phyloP scores from a whole-genome alignment of 2,888 invertebrate species.

The Bruchidius siliquastri region DNA sequence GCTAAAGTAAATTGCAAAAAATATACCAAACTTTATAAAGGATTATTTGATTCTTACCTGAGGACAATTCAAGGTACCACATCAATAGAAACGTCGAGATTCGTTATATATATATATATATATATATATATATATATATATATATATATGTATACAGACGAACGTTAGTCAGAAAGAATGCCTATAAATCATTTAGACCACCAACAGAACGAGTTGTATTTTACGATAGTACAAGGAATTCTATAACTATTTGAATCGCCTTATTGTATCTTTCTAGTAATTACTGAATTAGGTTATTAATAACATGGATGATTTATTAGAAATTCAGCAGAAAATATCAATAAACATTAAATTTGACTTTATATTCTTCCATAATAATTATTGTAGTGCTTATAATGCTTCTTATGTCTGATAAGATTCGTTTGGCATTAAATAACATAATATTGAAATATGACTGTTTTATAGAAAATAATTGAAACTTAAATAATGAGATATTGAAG shows the following conservation, averaged over 20 bases:
- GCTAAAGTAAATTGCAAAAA: no score
- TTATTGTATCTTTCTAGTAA: neutral
- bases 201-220: neutral
- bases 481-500: no score
- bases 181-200: neutral
- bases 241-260: neutral
- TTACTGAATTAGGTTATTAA: neutral
- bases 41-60: no score
- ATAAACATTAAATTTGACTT: neutral
- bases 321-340: neutral
- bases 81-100: no score
- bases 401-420: no score
- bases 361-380: neutral
- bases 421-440: neutral
- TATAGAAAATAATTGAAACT: neutral
- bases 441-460: neutral
- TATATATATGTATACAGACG: no score
- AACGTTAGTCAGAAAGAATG: no score
- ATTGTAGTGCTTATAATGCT: no score
- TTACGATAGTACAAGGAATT: neutral
- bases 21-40: no score
- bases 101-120: no score
- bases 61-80: no score
- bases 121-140: no score
- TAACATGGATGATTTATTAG: neutral